phyloP scores from a whole-genome alignment of 2,797 vertebrate species.

The Characodon lateralis region DNA sequence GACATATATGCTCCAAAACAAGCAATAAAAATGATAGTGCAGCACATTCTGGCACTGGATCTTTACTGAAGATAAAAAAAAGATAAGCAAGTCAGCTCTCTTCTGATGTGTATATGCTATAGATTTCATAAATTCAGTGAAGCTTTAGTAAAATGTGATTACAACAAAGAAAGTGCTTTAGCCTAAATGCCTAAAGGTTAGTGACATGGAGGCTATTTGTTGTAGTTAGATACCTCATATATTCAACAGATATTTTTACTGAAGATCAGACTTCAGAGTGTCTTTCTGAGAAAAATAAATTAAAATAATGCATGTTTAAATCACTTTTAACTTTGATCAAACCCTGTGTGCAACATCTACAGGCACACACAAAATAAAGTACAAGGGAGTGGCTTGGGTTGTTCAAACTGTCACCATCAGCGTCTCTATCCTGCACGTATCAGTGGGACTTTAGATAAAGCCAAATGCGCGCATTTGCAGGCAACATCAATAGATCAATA shows the following conservation, averaged over 20 bases:
- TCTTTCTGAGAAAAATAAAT: background rate
- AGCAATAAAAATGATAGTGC: background rate
- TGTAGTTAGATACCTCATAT: background rate
- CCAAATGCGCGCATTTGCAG: slow-evolving; percentile 54
- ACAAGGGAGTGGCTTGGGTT: background rate
- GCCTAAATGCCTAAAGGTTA: background rate
- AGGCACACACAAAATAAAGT: background rate
- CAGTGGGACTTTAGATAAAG: slow-evolving; percentile 51
- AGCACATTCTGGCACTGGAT: background rate
- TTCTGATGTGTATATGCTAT: background rate
- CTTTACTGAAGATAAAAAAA: background rate
- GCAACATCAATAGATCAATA: slow-evolving; percentile 74
- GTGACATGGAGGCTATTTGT: too few species aligned
- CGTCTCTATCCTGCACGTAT: slow-evolving; percentile 36
- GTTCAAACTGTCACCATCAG: slow-evolving; percentile 13
- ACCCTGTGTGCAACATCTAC: background rate
- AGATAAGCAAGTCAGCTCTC: background rate
- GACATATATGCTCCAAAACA: background rate
- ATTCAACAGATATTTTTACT: background rate
- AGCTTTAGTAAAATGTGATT: background rate
- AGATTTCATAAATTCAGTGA: background rate
- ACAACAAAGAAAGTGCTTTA: background rate
- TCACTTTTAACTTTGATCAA: background rate
- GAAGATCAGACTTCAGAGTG: background rate
- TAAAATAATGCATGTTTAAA: background rate